Evolutionary conservation across 2,113 vertebrate genomes (phyloP), one percentile per base, ranked within the genome.

Genomic region (Nerophis lumbriciformis): DNA sequence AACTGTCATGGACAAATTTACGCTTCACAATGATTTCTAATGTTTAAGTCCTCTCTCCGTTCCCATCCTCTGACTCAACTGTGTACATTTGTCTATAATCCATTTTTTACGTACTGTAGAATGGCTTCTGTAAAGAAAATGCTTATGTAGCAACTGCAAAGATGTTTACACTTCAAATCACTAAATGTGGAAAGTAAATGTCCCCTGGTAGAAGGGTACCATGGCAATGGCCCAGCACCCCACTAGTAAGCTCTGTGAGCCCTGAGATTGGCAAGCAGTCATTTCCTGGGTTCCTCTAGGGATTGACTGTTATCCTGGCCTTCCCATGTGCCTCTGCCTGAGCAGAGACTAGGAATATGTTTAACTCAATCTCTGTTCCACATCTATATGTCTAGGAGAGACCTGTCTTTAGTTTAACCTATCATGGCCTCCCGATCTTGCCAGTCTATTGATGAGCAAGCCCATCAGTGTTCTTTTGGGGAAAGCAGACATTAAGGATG

Each of bases 261-360:
- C 58, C 59, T 65, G 69, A 56, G 76, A 83, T 65, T 79, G 72
- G 76, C 74, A n/a, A 65, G 59, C 65, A 85, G 72, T 72, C 79
- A 80, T 68, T 85, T 86, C 84, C 84, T 83, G 53, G 63, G 69
- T 79, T 73, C 77, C 83, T 80, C 74, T 59, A 71, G 78, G 78
- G 73, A 66, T 73, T 81, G 77, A 79, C 79, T 77, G 68, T 66
- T 71, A 65, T 83, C 77, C 80, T 70, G 69, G 63, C 75, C 76
- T 52, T 83, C 82, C 80, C 69, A 68, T 70, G 79, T 75, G 79
- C 53, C 69, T 75, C 35, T 71, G 69, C 68, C 83, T 56, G 76
- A 53, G 75, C 16, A 6, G 69, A 53, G 59, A 59, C 48, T 11
- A 10, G 53, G 44, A 52, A 61, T 42, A 64, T 58, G 66, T 59